Base-by-base conservation (phyloP, 1,140 invertebrate species). In the Bombus difficillimus region DNA sequence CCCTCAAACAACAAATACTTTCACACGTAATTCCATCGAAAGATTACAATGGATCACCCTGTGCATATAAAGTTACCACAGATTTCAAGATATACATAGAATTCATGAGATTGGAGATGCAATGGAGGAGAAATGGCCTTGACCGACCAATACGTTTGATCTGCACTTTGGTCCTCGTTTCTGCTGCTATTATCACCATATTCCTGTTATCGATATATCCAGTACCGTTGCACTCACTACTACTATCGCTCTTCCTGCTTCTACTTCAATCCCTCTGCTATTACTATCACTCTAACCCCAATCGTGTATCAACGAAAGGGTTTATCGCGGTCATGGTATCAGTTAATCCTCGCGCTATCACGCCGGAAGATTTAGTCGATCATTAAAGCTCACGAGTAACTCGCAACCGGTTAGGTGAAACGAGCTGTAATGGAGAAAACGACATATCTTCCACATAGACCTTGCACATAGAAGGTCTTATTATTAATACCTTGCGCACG, bases 361-460 rank as follows among this genome's bases (percentile, higher is more conserved):
- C 13, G 37, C 9, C 1, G 32, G 32, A 12, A 32, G 69, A 59
- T 81, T 66, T 64, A 78, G 18, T 32, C 41, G 39, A 78, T 78
- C 37, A 25, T 78, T 43, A 66, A 43, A 78, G 28, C 34, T 62
- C 74, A 13, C 37, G 76, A 78, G 41, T 25, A 71, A 71, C 28
- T 71, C 5, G 39, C 69, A 41, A n/a, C 41, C 37, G 69, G 39
- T 78, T 41, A n/a, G 28, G 18, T 25, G 59, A n/a, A 22, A 59
- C 59, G n/a, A 28, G 18, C 8, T 13, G 25, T 41, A 22, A 41
- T 18, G 37, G 10, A 53, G 47, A 53, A 22, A 22, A 22, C 47
- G 18, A 53, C 47, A 53, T 53, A 53, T 53, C 47, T 53, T 53
- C 47, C 18, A 34, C 9, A 28, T 13, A 66, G 34, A 62, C 59